Evolutionary conservation across 2,888 invertebrate genomes (phyloP).

Genomic region (Amblyjoppa fuscipennis): DNA sequence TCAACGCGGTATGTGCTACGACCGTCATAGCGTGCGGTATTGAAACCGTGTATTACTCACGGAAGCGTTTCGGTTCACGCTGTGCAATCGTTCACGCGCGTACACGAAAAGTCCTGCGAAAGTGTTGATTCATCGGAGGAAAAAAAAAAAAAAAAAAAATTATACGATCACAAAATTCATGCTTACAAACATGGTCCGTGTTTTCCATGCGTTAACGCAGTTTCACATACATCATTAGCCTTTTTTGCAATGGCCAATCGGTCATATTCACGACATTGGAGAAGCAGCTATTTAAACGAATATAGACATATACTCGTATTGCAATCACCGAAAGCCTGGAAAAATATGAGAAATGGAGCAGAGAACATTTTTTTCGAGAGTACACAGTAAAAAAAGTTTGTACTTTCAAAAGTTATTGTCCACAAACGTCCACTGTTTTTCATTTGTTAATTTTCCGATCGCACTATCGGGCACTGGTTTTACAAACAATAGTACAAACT

Average conservation of each 20-base stretch:
- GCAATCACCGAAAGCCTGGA: background rate
- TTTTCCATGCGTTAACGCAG: too few relatives aligned
- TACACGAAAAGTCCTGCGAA: background rate
- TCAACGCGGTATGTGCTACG: slow-evolving; percentile 13
- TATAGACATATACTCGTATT: background rate
- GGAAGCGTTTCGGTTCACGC: background rate
- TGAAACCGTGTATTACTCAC: slow-evolving; percentile 3
- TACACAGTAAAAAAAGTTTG: too few relatives aligned
- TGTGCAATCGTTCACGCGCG: background rate
- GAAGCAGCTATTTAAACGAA: background rate
- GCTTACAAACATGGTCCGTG: too few relatives aligned
- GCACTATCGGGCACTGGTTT: too few relatives aligned
- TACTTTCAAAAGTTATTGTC: too few relatives aligned
- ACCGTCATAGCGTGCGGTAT: slow-evolving; percentile 1
- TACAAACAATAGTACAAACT: too few relatives aligned
- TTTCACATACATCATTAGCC: too few relatives aligned
- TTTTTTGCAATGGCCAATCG: background rate
- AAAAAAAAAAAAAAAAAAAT: too few relatives aligned
- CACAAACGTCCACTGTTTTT: too few relatives aligned
- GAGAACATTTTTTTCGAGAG: background rate
- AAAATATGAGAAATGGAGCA: background rate
- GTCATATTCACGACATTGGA: background rate
- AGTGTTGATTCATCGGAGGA: too few relatives aligned
- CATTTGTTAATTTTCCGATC: too few relatives aligned
- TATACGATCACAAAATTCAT: too few relatives aligned